Conservation (phyloP, 2,113 vertebrate species). For the Cricetomys ansorgei region DNA sequence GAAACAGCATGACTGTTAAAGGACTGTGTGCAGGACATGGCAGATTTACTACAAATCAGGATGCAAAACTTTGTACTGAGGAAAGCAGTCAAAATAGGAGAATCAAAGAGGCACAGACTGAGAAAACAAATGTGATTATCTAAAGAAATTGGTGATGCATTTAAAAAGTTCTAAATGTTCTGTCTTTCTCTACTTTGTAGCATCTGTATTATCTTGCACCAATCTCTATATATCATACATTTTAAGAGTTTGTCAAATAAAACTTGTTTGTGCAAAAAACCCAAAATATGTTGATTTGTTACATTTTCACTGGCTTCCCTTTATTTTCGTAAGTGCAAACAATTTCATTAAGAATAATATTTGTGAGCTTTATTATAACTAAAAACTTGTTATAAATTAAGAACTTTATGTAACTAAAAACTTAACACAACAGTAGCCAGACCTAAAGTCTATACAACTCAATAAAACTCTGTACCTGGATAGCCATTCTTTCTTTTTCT, state of each 20-base stretch:
- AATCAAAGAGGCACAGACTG: not conserved
- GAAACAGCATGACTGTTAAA: not conserved
- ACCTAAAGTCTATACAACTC: too few relatives aligned
- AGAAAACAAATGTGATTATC: not conserved
- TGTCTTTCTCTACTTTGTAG: rapidly evolving
- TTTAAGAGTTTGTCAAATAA: not conserved
- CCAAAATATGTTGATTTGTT: not conserved
- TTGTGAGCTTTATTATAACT: too few relatives aligned
- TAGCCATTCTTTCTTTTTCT: too few relatives aligned
- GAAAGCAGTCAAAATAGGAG: not conserved
- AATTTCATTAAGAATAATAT: too few relatives aligned
- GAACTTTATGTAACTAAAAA: too few relatives aligned
- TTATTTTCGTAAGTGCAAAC: too few relatives aligned
- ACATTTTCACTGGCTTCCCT: not conserved
- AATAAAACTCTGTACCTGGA: too few relatives aligned
- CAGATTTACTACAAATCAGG: not conserved
- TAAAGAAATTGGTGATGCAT: not conserved
- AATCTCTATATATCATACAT: not conserved
- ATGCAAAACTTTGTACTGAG: not conserved
- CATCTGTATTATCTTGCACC: not conserved
- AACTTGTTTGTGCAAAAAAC: not conserved
- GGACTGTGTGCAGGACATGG: not conserved
- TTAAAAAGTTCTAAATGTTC: not conserved
- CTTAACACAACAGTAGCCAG: too few relatives aligned
- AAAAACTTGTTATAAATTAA: too few relatives aligned